Evolutionary conservation across 2,797 vertebrate species (phyloP), one percentile per base, ranked within the genome.

Genomic region (Pyrocephalus nanus): DNA sequence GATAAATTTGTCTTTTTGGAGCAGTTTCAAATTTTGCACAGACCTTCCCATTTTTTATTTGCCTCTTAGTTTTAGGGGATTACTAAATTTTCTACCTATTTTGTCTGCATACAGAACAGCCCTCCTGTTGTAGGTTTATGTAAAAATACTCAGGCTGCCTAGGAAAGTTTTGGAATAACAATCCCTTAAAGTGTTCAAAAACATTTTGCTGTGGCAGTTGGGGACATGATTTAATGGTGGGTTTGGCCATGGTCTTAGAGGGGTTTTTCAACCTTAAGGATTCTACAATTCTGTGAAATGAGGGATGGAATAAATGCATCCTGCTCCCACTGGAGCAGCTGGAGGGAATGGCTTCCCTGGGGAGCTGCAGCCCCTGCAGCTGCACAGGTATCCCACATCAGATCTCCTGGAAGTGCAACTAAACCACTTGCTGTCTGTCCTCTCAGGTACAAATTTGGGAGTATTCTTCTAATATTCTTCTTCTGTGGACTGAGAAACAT

Each of bases 211-310:
- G 65, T 36, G 42, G 26, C 26, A 9, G 8, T 1, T 45, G 15
- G n/a, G 25, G 15, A 9, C 0, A 0, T 4, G 45, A 12, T 30
- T 51, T 30, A 8, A 8, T 8, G 45, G 4, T n/a, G 79, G 20
- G 25, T 30, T 58, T 51, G n/a, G 65, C 43, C 3, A 12, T 30
- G 79, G 1, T 19, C 51, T 53, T 8, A 2, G 18, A 58, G 11
- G 25, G 30, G 6, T 84, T 72, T 27, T 42, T 53, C 45, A 84
- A 19, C 45, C 25, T 27, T 19, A 8, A 34, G n/a, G 12, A 34
- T n/a, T 50, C 20, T 12, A 2, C 34, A 15, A 11, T 53, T 20
- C 17, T 21, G 1, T 15, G 23, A 40, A 58, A 57, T 8, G 32
- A 64, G 23, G 40, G 42, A 5, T 43, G 36, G 50, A 26, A 53